phyloP scores from a whole-genome alignment of 2,888 invertebrate genomes.

The Sthenelais limicola region DNA sequence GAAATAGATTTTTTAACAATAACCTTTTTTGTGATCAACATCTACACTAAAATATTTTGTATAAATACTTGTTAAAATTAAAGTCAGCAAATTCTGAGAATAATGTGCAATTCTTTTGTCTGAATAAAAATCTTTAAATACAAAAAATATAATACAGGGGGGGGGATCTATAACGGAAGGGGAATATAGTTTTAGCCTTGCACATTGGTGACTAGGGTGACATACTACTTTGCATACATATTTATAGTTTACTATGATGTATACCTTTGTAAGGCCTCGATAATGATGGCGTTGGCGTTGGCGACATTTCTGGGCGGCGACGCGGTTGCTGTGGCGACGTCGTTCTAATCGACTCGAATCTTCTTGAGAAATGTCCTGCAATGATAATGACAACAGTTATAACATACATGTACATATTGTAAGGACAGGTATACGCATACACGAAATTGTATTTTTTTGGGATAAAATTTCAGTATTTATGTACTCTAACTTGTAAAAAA shows the following conservation, averaged over 20 bases:
- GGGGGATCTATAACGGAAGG: not conserved
- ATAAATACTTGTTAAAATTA: no score
- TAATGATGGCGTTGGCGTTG: conserved; percentile 27
- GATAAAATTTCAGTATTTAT: no score
- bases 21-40: no score
- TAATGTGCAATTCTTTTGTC: not conserved
- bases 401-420: no score
- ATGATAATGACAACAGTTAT: no score
- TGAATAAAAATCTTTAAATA: not conserved
- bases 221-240: not conserved
- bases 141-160: not conserved
- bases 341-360: conserved; percentile 27
- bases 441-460: no score
- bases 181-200: not conserved
- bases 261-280: conserved; percentile 37
- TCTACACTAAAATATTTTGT: no score
- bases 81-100: no score
- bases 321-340: conserved; percentile 32
- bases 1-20: no score
- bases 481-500: no score
- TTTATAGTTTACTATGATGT: not conserved
- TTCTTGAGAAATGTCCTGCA: conserved; percentile 2
- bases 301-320: conserved; percentile 37
- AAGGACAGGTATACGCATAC: no score
- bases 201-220: not conserved